Conservation (phyloP, 1,140 invertebrate species). For the Drosophila gunungcola region DNA sequence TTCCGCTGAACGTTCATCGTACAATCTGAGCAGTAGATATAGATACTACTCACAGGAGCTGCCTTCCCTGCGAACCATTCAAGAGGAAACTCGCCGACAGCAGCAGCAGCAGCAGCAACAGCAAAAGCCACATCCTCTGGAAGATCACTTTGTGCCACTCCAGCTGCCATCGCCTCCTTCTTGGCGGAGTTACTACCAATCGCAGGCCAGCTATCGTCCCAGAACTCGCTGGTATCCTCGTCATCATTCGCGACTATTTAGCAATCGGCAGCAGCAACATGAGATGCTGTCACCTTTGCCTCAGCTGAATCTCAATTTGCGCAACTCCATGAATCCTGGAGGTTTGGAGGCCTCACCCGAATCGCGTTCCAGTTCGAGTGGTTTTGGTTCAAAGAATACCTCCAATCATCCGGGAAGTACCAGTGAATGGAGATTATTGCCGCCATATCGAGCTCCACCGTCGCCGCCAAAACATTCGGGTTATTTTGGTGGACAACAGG, state of each 20-base stretch:
- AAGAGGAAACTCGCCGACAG: constrained; percentile 87
- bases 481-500: constrained; percentile 62
- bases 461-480: constrained; percentile 85
- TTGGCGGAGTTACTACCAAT: constrained; percentile 83
- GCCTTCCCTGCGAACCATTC: constrained; percentile 90
- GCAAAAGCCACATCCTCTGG: constrained; percentile 45
- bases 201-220: constrained; percentile 84
- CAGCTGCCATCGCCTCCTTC: constrained; percentile 86
- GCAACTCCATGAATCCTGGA: constrained; percentile 46
- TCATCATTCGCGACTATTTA: constrained; percentile 87
- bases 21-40: constrained; percentile 87
- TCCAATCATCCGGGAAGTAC: constrained; percentile 91
- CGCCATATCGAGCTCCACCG: constrained; percentile 89
- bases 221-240: constrained; percentile 87
- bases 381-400: constrained; percentile 96
- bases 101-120: constrained; percentile 54
- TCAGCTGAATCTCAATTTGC: constrained; percentile 82
- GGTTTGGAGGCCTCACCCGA: constrained; percentile 91
- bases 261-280: constrained; percentile 87
- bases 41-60: constrained; percentile 90
- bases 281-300: constrained; percentile 87
- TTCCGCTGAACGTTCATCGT: constrained; percentile 91
- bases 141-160: constrained; percentile 87
- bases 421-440: constrained; percentile 90
- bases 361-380: constrained; percentile 93